A percentile compares a stretch with the other conserved stretches of the same genome.
Evolutionary conservation across 2,113 vertebrate genomes (phyloP).

Genomic region (Noctilio leporinus): DNA sequence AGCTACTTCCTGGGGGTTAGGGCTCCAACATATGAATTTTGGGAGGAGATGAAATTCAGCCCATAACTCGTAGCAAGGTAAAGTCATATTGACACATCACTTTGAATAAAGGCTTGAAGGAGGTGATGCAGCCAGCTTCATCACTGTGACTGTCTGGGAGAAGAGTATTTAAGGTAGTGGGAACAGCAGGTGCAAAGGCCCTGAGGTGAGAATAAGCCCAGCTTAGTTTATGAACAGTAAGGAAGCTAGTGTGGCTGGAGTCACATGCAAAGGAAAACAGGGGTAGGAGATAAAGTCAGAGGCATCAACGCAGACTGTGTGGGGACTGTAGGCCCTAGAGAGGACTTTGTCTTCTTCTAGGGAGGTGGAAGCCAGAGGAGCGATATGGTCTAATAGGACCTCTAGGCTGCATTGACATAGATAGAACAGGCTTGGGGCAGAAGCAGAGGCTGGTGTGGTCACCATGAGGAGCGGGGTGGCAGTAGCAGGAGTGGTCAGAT

Average conservation of each 20-base stretch:
- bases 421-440: too few species aligned
- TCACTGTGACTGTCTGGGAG: not conserved
- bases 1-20: not conserved
- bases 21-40: not conserved
- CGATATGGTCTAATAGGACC: not conserved
- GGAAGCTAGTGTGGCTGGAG: not conserved
- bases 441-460: not conserved
- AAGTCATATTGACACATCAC: not conserved
- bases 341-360: not conserved
- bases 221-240: not conserved
- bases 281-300: not conserved
- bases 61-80: not conserved
- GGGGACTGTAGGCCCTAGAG: not conserved
- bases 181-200: not conserved
- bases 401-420: not conserved
- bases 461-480: not conserved
- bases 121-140: not conserved
- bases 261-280: not conserved
- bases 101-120: not conserved
- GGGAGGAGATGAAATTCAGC: not conserved
- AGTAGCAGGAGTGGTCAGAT: too few species aligned
- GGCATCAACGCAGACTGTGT: not conserved
- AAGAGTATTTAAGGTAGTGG: not conserved
- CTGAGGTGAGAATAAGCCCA: not conserved
- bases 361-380: not conserved